Conservation (phyloP, 37 sponge, comb jelly and placozoan species). For the Bolinopsis microptera region DNA sequence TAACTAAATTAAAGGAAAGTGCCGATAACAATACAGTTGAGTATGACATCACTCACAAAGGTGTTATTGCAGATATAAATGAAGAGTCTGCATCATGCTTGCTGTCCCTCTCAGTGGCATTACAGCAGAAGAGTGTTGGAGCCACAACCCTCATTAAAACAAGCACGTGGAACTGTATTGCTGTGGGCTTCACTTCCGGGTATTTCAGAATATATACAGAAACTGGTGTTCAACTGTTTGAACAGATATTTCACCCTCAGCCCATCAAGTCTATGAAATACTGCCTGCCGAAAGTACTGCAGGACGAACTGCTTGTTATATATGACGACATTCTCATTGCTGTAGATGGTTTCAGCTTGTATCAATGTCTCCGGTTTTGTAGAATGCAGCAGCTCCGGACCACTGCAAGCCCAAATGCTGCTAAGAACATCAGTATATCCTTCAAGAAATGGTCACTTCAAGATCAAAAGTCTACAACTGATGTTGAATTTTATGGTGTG, state of each 20-base stretch:
- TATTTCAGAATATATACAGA: conserved; percentile 49
- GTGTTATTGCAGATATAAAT: conserved; percentile 9
- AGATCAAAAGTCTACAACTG: conserved; percentile 39
- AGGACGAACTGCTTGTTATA: conserved; percentile 26
- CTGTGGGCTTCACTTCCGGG: conserved; percentile 36
- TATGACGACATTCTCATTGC: conserved; percentile 33
- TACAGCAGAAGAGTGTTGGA: conserved; percentile 59
- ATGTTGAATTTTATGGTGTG: conserved; percentile 56
- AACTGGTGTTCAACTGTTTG: conserved; percentile 6
- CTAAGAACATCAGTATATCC: background rate
- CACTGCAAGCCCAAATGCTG: background rate
- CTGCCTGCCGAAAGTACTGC: conserved; percentile 16
- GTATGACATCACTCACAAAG: background rate
- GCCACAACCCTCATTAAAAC: conserved; percentile 2
- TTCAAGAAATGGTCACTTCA: conserved; percentile 54
- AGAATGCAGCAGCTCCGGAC: conserved; percentile 37
- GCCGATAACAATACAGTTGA: background rate
- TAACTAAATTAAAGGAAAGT: background rate
- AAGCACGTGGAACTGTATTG: conserved; percentile 54
- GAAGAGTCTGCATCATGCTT: background rate
- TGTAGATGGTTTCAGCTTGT: conserved; percentile 57
- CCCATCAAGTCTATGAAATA: conserved; percentile 20
- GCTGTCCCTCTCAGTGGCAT: background rate
- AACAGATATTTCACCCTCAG: conserved; percentile 27
- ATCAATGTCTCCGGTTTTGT: conserved; percentile 38